phyloP scores from a whole-genome alignment of 2,888 invertebrate species.

The Norana najaformis region DNA sequence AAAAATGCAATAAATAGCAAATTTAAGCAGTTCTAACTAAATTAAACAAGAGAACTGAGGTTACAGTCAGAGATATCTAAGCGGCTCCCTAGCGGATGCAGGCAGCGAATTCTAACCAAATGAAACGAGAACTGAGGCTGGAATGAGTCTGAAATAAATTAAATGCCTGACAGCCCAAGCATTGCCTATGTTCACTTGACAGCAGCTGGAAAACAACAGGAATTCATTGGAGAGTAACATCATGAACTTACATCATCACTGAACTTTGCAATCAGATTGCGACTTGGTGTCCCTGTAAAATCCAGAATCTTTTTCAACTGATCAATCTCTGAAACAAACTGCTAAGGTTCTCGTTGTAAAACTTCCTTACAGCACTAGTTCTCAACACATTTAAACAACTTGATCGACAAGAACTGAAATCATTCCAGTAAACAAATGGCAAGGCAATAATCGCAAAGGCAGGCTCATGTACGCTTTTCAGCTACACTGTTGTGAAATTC shows the following conservation, averaged over 20 bases:
- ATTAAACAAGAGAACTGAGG: no score
- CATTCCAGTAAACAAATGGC: background rate
- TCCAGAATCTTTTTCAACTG: conserved; percentile 18
- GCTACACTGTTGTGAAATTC: background rate
- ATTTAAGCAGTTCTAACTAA: no score
- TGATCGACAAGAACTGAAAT: background rate
- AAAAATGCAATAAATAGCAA: background rate
- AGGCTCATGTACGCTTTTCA: background rate
- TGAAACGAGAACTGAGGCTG: no score
- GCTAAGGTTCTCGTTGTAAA: background rate
- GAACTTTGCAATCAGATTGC: background rate
- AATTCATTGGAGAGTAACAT: background rate
- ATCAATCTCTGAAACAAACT: conserved; percentile 17
- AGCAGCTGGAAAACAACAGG: background rate
- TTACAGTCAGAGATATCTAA: no score
- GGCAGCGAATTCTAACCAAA: no score
- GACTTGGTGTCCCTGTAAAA: conserved; percentile 23
- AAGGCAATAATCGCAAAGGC: background rate
- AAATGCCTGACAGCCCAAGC: background rate
- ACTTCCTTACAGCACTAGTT: background rate
- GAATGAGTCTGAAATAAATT: background rate
- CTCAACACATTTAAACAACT: background rate
- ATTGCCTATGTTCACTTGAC: background rate
- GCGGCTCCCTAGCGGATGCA: no score
- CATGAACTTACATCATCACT: background rate